Evolutionary conservation across 2,113 vertebrate species (phyloP), one percentile per base, ranked within the genome.

Genomic region (Geococcyx californianus): DNA sequence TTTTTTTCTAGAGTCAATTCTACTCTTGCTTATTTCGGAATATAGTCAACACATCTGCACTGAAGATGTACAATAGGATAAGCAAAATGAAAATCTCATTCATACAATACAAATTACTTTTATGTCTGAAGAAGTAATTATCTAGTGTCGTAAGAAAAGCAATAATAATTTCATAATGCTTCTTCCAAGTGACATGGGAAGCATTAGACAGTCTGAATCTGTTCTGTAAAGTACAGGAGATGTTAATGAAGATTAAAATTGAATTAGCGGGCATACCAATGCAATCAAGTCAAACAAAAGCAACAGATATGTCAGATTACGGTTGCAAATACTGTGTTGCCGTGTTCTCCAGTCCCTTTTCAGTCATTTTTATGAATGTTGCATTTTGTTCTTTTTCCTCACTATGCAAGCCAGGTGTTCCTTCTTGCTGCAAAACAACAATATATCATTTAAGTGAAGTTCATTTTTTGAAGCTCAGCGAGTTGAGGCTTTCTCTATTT

Each of bases 351-450:
- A 45, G 44, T 94, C 52, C 16, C 76, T 74, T 91, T 74, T 92
- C 67, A 89, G 93, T 94, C 88, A 91, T 86, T 93, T 94, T 93
- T 94, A 93, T 87, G 83, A 78, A 95, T 92, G 93, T 92, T 95
- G 72, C 85, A 75, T 86, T 94, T 96, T 92, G 76, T 86, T 85
- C 47, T 73, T 93, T 95, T 81, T 38, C 78, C 76, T 87, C 63
- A 51, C 31, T 70, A 92, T 38, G 81, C 51, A 73, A 85, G 38
- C 76, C 90, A 97, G 40, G 81, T 95, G 84, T 93, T 96, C 66
- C 69, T 92, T 92, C 95, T 70, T 85, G 44, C 90, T 93, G 47
- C 86, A 91, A 93, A 97, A 89, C 72, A 97, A 79, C 75, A 94
- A 95, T 94, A 83, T 84, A 93, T 92, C 89, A 97, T 78, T 94